phyloP scores from a whole-genome alignment of 2,113 vertebrate species.

The Epinephelus cyanopodus region DNA sequence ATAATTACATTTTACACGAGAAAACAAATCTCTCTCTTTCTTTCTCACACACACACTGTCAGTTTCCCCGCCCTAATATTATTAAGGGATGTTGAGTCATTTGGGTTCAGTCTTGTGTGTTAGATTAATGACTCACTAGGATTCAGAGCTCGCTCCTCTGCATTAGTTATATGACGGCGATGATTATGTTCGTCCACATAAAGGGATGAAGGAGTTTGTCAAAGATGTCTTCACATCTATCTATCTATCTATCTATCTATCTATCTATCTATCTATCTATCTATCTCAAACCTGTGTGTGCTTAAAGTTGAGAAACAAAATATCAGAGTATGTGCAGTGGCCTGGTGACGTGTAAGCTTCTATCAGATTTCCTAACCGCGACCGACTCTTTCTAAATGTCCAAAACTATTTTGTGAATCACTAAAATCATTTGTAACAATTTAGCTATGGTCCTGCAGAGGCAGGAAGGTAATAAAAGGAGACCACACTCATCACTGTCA shows the following conservation, averaged over 20 bases:
- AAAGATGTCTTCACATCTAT: conserved; percentile 29
- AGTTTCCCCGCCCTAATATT: conserved; percentile 10
- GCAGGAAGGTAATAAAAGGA: not conserved
- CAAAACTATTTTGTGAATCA: not conserved
- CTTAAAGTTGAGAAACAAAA: not conserved
- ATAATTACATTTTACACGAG: not conserved
- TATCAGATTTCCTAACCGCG: not conserved
- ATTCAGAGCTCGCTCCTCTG: conserved; percentile 35
- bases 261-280: not conserved
- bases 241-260: not conserved
- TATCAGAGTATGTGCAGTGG: not conserved
- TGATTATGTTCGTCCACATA: conserved; percentile 22
- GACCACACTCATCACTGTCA: conserved; percentile 13
- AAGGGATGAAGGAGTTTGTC: conserved; percentile 8
- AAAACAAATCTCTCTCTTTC: not conserved
- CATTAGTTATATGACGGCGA: conserved; percentile 22
- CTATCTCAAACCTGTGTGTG: not conserved
- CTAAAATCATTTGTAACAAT: not conserved
- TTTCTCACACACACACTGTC: conserved; percentile 2
- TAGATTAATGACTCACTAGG: conserved; percentile 39
- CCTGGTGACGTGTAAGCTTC: not conserved
- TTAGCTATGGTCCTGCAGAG: not conserved
- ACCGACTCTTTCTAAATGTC: not conserved
- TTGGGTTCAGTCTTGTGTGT: conserved; percentile 23
- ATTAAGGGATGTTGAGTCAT: conserved; percentile 31